phyloP scores from a whole-genome alignment of 2,888 invertebrate species.

The Macaria notata region DNA sequence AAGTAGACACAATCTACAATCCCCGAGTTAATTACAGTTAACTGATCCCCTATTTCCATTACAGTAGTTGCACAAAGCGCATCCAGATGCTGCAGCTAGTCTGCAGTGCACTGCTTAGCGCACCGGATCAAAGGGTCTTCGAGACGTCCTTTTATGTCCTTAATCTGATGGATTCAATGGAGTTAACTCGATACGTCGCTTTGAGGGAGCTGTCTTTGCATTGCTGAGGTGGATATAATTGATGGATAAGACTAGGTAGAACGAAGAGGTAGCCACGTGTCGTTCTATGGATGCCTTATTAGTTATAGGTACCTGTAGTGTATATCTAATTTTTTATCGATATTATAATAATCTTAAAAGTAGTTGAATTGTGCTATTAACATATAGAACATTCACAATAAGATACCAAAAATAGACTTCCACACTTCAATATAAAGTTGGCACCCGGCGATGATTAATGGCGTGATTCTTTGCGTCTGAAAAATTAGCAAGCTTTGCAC shows the following conservation, averaged over 20 bases:
- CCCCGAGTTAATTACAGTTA: constrained; percentile 5
- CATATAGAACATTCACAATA: too few relatives aligned
- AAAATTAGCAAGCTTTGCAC: too few relatives aligned
- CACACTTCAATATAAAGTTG: too few relatives aligned
- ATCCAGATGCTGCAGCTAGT: constrained; percentile 1
- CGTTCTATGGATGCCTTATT: too few relatives aligned
- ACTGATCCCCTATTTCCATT: constrained; percentile 16
- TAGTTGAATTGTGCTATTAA: too few relatives aligned
- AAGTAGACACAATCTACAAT: neutral
- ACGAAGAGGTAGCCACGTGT: too few relatives aligned
- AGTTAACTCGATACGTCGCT: constrained; percentile 14
- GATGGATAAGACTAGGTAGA: neutral
- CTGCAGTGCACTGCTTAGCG: constrained; percentile 1
- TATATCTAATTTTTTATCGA: too few relatives aligned
- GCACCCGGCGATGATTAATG: too few relatives aligned
- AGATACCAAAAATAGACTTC: too few relatives aligned
- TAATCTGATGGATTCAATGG: constrained; percentile 24
- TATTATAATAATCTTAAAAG: too few relatives aligned
- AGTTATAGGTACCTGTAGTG: too few relatives aligned
- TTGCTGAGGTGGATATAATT: constrained; percentile 3
- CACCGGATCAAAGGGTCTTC: constrained; percentile 24
- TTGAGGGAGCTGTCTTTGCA: constrained; percentile 18
- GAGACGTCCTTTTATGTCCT: constrained; percentile 22
- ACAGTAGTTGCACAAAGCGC: constrained; percentile 12
- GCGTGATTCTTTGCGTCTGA: too few relatives aligned